Conservation (phyloP, 2,113 vertebrate genomes). For the Excalfactoria chinensis region DNA sequence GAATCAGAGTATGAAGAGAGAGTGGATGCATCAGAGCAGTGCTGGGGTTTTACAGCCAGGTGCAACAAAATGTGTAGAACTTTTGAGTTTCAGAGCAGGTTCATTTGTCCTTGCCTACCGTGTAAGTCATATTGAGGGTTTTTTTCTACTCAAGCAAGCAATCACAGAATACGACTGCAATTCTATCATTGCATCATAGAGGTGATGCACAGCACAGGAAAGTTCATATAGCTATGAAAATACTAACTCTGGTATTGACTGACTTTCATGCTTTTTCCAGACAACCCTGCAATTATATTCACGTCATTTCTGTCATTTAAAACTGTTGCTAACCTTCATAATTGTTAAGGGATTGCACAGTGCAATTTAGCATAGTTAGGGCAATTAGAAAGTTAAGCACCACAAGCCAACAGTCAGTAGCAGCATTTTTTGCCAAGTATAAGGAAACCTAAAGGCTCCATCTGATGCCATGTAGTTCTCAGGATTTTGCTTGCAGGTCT, state of each 20-base stretch:
- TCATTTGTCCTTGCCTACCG: neutral
- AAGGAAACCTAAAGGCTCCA: neutral
- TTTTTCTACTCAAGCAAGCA: neutral
- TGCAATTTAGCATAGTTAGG: slow-evolving; percentile 32
- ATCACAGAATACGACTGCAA: neutral
- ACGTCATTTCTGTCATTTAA: slow-evolving; percentile 37
- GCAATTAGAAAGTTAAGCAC: slow-evolving; percentile 22
- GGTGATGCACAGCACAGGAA: neutral
- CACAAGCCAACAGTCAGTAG: neutral
- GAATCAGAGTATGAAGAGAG: neutral
- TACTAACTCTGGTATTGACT: neutral
- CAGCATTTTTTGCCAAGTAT: neutral
- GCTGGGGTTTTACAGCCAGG: too few species aligned
- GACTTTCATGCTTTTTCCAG: neutral
- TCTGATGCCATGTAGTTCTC: neutral
- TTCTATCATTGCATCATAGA: neutral
- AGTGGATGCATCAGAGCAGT: neutral
- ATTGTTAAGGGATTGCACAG: slow-evolving; percentile 38
- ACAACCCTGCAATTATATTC: neutral
- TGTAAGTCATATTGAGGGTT: neutral
- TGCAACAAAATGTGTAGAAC: neutral
- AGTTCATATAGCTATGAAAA: neutral
- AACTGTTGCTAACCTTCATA: slow-evolving; percentile 19
- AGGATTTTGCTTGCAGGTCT: neutral
- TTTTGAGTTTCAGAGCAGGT: neutral